Percentiles rank a stretch among this genome's conserved stretches.
phyloP scores from a whole-genome alignment of 2,113 vertebrate genomes.

The Paratilapia polleni region DNA sequence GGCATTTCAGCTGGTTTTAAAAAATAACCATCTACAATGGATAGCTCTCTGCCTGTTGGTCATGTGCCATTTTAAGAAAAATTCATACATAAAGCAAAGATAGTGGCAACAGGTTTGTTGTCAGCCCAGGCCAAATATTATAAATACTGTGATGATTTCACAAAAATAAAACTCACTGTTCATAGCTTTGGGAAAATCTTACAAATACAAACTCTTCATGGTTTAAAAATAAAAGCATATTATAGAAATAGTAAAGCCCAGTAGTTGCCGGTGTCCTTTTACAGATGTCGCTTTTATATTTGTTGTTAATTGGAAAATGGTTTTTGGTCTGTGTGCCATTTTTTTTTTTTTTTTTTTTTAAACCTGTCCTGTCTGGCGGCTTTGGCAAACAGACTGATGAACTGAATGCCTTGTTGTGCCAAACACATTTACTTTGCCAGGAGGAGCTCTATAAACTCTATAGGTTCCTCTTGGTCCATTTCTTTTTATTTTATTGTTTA shows the following conservation, averaged over 20 bases:
- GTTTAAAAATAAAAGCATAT: neutral
- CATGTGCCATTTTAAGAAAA: too few relatives aligned
- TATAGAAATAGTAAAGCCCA: neutral
- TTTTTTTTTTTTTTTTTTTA: too few relatives aligned
- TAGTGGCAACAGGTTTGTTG: neutral
- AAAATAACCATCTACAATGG: neutral
- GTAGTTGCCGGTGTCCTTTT: neutral
- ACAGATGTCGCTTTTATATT: neutral
- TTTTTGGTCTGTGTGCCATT: neutral
- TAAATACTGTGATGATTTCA: neutral
- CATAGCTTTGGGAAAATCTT: neutral
- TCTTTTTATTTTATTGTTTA: too few relatives aligned
- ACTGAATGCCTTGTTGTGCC: too few relatives aligned
- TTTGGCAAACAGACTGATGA: too few relatives aligned
- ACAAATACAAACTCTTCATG: neutral
- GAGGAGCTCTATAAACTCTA: too few relatives aligned
- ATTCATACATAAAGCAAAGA: too few relatives aligned
- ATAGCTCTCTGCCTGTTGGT: neutral
- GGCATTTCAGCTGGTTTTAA: neutral
- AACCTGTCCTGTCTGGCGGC: too few relatives aligned
- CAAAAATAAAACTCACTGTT: neutral
- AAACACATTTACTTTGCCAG: too few relatives aligned
- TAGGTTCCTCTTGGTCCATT: too few relatives aligned
- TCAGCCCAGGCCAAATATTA: neutral
- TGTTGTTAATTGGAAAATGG: neutral